phyloP scores from a whole-genome alignment of 2,113 vertebrate species.

The Ciconia boyciana region DNA sequence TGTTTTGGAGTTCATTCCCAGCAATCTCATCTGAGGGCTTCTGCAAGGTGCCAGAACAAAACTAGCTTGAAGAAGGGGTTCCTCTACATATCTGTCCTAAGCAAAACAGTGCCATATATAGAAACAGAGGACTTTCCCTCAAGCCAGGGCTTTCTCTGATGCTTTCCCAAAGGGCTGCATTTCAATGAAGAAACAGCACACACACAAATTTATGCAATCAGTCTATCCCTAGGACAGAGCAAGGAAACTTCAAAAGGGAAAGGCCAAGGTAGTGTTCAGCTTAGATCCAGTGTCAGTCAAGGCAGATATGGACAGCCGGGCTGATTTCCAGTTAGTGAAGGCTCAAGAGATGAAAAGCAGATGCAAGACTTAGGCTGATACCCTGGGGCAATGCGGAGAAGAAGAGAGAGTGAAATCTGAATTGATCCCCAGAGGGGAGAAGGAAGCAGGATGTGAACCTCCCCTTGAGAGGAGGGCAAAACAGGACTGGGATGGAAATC shows the following conservation, averaged over 20 bases:
- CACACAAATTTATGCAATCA: conserved; percentile 59
- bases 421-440: conserved; percentile 44
- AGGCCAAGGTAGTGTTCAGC: conserved; percentile 19
- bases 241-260: conserved; percentile 50
- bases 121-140: conserved; percentile 31
- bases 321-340: conserved; percentile 6
- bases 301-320: not conserved
- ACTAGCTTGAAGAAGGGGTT: conserved; percentile 34
- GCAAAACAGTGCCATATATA: conserved; percentile 54
- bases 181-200: conserved; percentile 23
- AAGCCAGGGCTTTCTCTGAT: conserved; percentile 57
- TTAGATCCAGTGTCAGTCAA: conserved; percentile 7
- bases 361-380: not conserved
- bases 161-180: conserved; percentile 54
- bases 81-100: conserved; percentile 41
- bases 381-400: not conserved
- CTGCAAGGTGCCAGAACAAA: conserved; percentile 1
- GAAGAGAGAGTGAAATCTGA: conserved; percentile 1
- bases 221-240: conserved; percentile 31
- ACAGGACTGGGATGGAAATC: conserved; percentile 25
- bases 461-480: conserved; percentile 37
- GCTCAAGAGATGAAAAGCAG: conserved; percentile 38
- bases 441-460: conserved; percentile 45
- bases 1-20: conserved; percentile 20
- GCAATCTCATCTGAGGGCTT: not conserved